phyloP scores from a whole-genome alignment of 2,888 invertebrate species.

The Agrochola circellaris region DNA sequence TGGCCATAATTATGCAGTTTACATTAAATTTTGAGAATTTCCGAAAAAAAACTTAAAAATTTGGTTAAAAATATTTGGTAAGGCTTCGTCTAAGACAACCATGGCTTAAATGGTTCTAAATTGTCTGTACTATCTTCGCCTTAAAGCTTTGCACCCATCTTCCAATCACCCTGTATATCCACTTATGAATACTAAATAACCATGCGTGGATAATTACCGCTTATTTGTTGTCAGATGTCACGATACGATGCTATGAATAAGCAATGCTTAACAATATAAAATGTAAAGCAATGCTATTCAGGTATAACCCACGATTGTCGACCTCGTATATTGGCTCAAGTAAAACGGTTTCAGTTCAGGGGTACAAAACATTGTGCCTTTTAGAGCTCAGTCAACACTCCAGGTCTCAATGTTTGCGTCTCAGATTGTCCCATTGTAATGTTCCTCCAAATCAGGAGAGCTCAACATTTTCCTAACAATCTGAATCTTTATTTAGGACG shows the following conservation, averaged over 20 bases:
- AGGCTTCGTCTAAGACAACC: too few relatives aligned
- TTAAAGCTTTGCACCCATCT: too few relatives aligned
- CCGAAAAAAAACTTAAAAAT: too few relatives aligned
- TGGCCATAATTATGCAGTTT: too few relatives aligned
- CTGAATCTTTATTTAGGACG: constrained; percentile 71
- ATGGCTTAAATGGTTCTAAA: too few relatives aligned
- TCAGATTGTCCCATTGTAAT: constrained; percentile 65
- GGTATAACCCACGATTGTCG: not conserved
- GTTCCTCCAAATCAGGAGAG: constrained; percentile 64
- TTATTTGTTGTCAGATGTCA: not conserved
- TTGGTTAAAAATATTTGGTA: too few relatives aligned
- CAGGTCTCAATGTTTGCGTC: constrained; percentile 57
- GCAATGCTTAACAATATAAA: constrained; percentile 9
- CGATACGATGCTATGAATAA: constrained; percentile 1
- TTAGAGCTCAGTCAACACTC: constrained; percentile 79
- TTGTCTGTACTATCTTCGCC: too few relatives aligned
- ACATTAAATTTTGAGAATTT: too few relatives aligned
- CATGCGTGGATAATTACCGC: not conserved
- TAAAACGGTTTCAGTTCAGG: constrained; percentile 77
- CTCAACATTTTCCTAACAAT: constrained; percentile 70
- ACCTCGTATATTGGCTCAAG: constrained; percentile 75
- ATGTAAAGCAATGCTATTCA: constrained; percentile 22
- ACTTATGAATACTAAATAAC: not conserved
- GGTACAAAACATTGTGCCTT: constrained; percentile 76
- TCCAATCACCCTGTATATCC: too few relatives aligned